Base-by-base conservation (phyloP, 2,888 invertebrate genomes). In the Morpho helenor region DNA sequence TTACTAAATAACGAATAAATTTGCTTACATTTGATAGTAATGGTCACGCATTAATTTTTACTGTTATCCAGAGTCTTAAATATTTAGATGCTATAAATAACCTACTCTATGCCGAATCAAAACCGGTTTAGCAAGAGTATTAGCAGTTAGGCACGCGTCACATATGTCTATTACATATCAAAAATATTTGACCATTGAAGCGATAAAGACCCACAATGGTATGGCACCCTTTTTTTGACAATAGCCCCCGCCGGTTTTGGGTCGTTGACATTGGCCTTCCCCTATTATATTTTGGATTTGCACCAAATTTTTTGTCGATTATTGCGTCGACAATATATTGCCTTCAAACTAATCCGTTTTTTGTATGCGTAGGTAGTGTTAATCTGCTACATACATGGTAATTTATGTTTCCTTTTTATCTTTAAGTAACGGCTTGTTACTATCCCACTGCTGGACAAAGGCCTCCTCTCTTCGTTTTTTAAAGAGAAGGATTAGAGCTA, bases 181-280 rank as follows among this genome's bases (percentile, higher is more conserved):
- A 60, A 59, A 61, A 60, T 44, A 58, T 58, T 75, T 79, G 80
- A 77, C 80, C 79, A 82, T 82, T 80, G 71, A 76, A 79, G 75
- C 80, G 73, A 77, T 81, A 84, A 87, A 79, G 80, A 70, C 71
- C 77, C 76, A 74, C 84, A 84, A 86, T 84, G 82, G 79, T 72
- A 74, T 68, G 81, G 76, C 82, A 77, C 86, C 89, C 87, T 79
- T 82, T 87, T 84, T 89, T 76, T 74, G 76, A 79, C 76, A 77
- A 83, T 87, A 85, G 81, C 75, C 68, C 72, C 75, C 75, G 80
- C 80, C 80, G 84, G 84, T 82, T 79, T 80, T 77, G 70, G 89
- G 88, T 90, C 89, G 76, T 86, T 90, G 89, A 89, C 89, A 87
- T 86, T 84, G 82, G 83, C 82, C 78, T 80, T 84, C 84, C 87